Evolutionary conservation across 1,140 invertebrate genomes (phyloP).

Genomic region (Solen grandis): DNA sequence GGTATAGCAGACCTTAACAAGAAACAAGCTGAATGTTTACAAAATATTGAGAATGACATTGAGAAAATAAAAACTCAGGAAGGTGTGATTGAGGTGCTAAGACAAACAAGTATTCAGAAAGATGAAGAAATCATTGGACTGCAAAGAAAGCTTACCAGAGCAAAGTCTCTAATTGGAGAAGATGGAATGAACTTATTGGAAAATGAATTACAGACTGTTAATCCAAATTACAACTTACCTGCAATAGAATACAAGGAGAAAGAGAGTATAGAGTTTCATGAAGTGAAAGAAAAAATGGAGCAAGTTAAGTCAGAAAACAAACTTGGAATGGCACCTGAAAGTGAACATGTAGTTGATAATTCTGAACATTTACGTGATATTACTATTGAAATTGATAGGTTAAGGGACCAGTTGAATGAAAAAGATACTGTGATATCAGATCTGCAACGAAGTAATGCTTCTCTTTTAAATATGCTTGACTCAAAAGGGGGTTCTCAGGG

Average conservation of each 20-base stretch:
- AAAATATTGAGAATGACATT: conserved; percentile 52
- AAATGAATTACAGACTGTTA: background rate
- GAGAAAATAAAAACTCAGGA: conserved; percentile 59
- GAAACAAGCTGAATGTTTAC: conserved; percentile 57
- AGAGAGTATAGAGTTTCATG: conserved; percentile 30
- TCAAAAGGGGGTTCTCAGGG: conserved; percentile 67
- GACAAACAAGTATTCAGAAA: conserved; percentile 60
- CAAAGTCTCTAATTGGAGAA: conserved; percentile 57
- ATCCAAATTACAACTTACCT: conserved; percentile 35
- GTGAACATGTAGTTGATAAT: conserved; percentile 23
- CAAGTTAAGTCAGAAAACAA: conserved; percentile 12
- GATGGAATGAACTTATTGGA: conserved; percentile 53
- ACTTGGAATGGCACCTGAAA: conserved; percentile 4
- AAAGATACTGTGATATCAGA: conserved; percentile 75
- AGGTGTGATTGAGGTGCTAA: conserved; percentile 57
- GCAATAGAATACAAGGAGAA: conserved; percentile 65
- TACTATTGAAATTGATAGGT: conserved; percentile 61
- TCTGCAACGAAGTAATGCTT: conserved; percentile 73
- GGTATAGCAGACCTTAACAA: conserved; percentile 65
- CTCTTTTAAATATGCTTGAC: conserved; percentile 76
- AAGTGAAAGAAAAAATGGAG: conserved; percentile 32
- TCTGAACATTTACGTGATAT: conserved; percentile 45
- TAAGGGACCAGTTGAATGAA: conserved; percentile 63
- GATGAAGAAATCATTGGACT: conserved; percentile 62
- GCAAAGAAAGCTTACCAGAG: conserved; percentile 55